Conservation (phyloP, 2,797 vertebrate genomes). For the Lates japonicus region DNA sequence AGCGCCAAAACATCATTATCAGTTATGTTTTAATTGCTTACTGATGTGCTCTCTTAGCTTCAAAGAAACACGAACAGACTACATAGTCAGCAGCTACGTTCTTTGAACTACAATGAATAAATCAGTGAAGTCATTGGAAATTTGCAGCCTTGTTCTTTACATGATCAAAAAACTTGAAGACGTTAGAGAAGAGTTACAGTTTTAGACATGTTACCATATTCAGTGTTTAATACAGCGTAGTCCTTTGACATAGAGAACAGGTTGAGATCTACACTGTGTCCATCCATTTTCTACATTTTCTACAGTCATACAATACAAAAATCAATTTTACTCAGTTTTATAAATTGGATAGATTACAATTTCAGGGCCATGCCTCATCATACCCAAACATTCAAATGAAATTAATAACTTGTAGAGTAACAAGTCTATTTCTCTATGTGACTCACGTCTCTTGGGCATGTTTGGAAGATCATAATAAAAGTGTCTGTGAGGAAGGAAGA, state of each 20-base stretch:
- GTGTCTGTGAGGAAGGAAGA: conserved; percentile 43
- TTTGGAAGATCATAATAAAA: conserved; percentile 66
- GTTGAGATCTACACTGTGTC: not conserved
- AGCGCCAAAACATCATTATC: not conserved
- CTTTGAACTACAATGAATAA: not conserved
- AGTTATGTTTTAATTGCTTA: not conserved
- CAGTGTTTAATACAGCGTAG: not conserved
- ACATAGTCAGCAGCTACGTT: not conserved
- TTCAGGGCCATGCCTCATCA: conserved; percentile 26
- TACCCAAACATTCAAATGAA: conserved; percentile 37
- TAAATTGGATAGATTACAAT: conserved; percentile 12
- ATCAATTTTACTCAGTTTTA: not conserved
- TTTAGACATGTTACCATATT: not conserved
- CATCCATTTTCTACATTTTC: not conserved
- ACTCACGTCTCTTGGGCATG: conserved; percentile 68
- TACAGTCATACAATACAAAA: not conserved
- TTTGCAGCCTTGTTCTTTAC: not conserved
- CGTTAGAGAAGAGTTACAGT: not conserved
- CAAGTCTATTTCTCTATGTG: conserved; percentile 48
- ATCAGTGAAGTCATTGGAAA: not conserved
- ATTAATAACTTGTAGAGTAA: conserved; percentile 54
- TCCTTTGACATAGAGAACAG: no score
- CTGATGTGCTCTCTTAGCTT: not conserved
- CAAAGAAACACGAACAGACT: not conserved
- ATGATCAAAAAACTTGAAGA: not conserved